These are phyloP conservation scores for Drosophila bunnanda DNA, from an alignment of 2,888 invertebrate species.

Conservation along the genomic window DNA sequence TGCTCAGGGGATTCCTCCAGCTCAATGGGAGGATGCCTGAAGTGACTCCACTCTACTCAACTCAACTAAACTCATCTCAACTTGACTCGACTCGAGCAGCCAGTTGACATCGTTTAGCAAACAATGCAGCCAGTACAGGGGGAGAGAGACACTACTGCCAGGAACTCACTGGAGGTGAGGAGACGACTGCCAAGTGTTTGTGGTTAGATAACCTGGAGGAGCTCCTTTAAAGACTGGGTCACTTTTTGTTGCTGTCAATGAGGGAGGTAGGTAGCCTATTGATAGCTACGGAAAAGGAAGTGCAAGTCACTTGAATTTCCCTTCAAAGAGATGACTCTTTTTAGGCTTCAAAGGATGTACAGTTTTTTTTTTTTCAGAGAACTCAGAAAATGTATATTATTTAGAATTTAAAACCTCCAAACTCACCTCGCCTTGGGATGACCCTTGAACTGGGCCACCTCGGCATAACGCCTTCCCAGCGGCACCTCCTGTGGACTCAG, in stretches of 20 bases:
- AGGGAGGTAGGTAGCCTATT: background rate
- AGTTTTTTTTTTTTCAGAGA: background rate
- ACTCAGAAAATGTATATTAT: background rate
- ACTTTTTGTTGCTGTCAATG: background rate
- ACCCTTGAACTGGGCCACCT: constrained; percentile 84
- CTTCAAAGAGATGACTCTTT: background rate
- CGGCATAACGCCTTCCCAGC: constrained; percentile 84
- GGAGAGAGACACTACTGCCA: background rate
- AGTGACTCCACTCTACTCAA: background rate
- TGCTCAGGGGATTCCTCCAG: constrained; percentile 21
- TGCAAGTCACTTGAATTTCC: background rate
- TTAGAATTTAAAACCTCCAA: background rate
- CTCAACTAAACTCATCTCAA: constrained; percentile 15
- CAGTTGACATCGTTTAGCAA: constrained; percentile 75
- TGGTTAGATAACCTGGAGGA: constrained; percentile 41
- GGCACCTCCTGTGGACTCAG: constrained; percentile 85
- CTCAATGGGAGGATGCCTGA: constrained; percentile 1
- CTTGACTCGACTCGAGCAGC: constrained; percentile 42
- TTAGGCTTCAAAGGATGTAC: background rate
- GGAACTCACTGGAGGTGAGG: background rate
- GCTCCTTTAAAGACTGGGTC: constrained; percentile 17
- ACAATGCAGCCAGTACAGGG: constrained; percentile 23
- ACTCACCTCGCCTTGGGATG: constrained; percentile 77
- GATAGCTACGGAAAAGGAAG: background rate
- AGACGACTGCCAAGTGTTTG: constrained; percentile 41